Base-by-base conservation (phyloP, 2,113 vertebrate genomes). In the Chunga burmeisteri region DNA sequence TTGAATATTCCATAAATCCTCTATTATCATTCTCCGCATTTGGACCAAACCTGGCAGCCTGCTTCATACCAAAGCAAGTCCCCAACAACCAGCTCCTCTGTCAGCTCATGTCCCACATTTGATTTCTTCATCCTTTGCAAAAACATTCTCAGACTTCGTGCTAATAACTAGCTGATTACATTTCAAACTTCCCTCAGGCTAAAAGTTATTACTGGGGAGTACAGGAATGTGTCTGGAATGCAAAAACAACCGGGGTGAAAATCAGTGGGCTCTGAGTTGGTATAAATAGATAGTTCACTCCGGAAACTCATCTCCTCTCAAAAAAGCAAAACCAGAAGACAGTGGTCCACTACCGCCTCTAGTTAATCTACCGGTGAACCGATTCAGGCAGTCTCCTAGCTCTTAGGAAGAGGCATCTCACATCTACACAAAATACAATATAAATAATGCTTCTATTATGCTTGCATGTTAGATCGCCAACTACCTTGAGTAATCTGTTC, bases 181-280 rank as follows among this genome's bases (percentile, higher is more conserved):
- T 96, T 96, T 94, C 95, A 95, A 94, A 96, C 86, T 75, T 75
- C 50, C 96, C 83, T 88, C 56, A 1, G 86, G 96, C 94, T 89
- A 62, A 21, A 91, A 94, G 80, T 94, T 96, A 95, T 94, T 96
- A 94, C 88, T 94, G 94, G 88, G 77, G 86, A 96, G 68, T 52
- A 86, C 68, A 96, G 92, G 94, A 96, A 97, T 93, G 96, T 46
- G 81, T 79, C 83, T 91, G 95, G 95, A 93, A 96, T 93, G 94
- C 80, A 94, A 92, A 90, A 96, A 92, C 72, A 96, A 94, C 47
- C 0, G 15, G 86, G 85, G 90, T 93, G 82, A 96, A 92, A 93
- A 96, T 63, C 95, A 90, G 92, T 71, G 94, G 95, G 94, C 68
- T 93, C 80, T 34, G 52, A 92, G 90, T 83, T 94, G 94, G 68